Base-by-base conservation (phyloP, 2,113 vertebrate species). In the Megaceryle torquata region DNA sequence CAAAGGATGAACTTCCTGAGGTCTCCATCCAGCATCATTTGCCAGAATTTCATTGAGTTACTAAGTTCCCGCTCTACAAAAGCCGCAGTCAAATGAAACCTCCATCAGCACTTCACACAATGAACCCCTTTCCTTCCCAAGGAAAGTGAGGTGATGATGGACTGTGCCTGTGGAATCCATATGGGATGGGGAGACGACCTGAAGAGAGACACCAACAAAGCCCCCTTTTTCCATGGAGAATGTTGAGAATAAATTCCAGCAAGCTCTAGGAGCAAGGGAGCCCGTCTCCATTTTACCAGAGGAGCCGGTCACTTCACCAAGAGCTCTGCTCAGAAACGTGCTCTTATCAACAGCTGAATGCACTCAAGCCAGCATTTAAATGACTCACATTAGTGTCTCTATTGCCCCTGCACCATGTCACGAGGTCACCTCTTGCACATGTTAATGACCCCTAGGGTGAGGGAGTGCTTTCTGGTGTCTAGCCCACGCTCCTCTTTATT, bases 371-470 rank as follows among this genome's bases (percentile, higher is more conserved):
- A 69, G 75, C 76, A 93, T 82, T 93, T 37, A 25, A 93, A 89
- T 91, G 91, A 54, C 86, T 95, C 72, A 5, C 64, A 15, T 29
- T 7, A 13, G 60, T 75, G 88, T 75, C 86, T 84, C 88, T 64
- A 1, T 81, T 78, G 82, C 91, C 85, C 77, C 86, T 26, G 60
- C 3, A 4, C 37, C 86, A 50, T 93, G 96, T 94, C 96, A 93
- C 3, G 44, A 76, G 95, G 93, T 97, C 95, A 95, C 70, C 74
- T 83, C 46, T 44, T 41, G 93, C 93, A 76, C 93, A 88, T 91
- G 88, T 95, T 89, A 82, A 94, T 96, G 96, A 95, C 93, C 87
- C 96, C 64, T 2, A 87, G 94, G 89, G 86, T 78, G 91, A 76
- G 41, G 78, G 44, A 57, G 13, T 12, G 81, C n/a, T 35, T 80